Conservation (phyloP, 2,113 vertebrate species). For the Beaufortia kweichowensis region DNA sequence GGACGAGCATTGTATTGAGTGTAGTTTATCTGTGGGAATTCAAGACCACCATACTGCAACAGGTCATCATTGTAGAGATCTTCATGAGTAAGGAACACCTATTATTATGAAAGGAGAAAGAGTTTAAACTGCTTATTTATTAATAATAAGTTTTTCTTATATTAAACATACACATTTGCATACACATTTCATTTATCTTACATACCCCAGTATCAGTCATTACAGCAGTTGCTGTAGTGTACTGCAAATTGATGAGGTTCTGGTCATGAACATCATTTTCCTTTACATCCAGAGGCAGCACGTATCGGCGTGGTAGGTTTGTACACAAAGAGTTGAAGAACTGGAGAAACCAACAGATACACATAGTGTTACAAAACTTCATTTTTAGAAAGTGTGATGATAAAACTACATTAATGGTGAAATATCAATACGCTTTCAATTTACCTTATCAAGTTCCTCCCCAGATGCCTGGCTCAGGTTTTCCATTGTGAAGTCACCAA, state of each 20-base stretch:
- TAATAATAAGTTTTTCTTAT: not conserved
- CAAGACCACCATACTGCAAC: slow-evolving; percentile 80
- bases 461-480: slow-evolving; percentile 78
- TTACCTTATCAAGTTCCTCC: slow-evolving; percentile 83
- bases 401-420: not conserved
- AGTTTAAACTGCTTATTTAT: not conserved
- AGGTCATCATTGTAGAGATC: slow-evolving; percentile 79
- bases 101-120: not conserved
- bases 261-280: slow-evolving; percentile 69
- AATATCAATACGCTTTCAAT: not conserved
- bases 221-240: slow-evolving; percentile 77
- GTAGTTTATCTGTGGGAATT: slow-evolving; percentile 94
- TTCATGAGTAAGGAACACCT: slow-evolving; percentile 87
- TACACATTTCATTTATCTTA: not conserved
- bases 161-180: not conserved
- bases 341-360: slow-evolving; percentile 62
- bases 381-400: too few species aligned
- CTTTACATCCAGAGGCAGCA: slow-evolving; percentile 80
- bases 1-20: slow-evolving; percentile 72
- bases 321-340: slow-evolving; percentile 73
- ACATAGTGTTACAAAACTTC: not conserved
- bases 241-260: slow-evolving; percentile 77
- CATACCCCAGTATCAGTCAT: slow-evolving; percentile 79
- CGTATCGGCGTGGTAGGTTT: slow-evolving; percentile 84
- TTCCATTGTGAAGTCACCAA: slow-evolving; percentile 80